Evolutionary conservation across 2,888 invertebrate species (phyloP).

Genomic region (Listrodromus nycthemerus): DNA sequence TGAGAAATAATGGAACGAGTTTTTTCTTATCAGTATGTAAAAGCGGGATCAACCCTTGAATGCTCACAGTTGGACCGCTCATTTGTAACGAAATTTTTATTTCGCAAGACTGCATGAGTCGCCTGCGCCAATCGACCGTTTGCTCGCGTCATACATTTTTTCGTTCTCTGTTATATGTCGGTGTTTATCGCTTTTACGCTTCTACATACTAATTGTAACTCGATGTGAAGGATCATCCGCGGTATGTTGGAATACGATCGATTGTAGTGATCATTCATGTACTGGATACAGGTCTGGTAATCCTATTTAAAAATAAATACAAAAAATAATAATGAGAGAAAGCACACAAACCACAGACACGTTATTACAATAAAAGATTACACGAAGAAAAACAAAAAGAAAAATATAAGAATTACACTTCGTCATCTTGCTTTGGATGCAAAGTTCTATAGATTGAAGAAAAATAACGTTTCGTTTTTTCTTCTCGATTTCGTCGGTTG

Average conservation of each 20-base stretch:
- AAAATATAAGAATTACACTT: conserved; percentile 32
- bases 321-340: conserved; percentile 12
- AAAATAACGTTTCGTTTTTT: conserved; percentile 39
- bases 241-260: conserved; percentile 45
- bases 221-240: conserved; percentile 56
- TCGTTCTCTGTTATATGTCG: conserved; percentile 48
- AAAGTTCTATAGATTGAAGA: conserved; percentile 9
- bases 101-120: not conserved
- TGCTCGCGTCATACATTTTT: not conserved
- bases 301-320: conserved; percentile 13
- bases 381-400: conserved; percentile 6
- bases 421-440: conserved; percentile 9
- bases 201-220: conserved; percentile 62
- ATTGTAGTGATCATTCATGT: conserved; percentile 35
- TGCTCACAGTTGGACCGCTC: too few relatives aligned
- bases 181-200: conserved; percentile 66
- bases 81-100: not conserved
- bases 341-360: not conserved
- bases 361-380: conserved; percentile 8
- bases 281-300: conserved; percentile 21
- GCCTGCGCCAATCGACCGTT: not conserved
- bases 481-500: conserved; percentile 56
- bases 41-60: not conserved
- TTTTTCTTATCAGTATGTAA: not conserved
- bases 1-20: not conserved